Base-by-base conservation (phyloP, 2,888 invertebrate species). In the Hyposoter didymator region DNA sequence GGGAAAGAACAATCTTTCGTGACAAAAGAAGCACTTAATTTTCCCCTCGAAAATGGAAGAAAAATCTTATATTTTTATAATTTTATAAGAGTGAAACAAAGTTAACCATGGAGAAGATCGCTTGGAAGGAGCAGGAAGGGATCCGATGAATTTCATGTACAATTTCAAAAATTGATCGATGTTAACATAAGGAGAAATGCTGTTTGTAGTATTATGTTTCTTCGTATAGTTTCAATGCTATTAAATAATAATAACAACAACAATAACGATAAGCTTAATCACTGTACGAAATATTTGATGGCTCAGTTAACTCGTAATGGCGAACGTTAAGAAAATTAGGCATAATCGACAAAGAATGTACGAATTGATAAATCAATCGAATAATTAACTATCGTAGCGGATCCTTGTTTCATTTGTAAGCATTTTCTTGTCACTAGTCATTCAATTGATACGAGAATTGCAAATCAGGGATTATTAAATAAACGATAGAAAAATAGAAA, bases 31-130 rank as follows among this genome's bases (percentile, higher is more conserved):
- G 43, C 75, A 83, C 52, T 66, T 66, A 78, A 80, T 87, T 87
- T 85, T 85, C 85, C 81, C 70, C 85, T 84, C 85, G 83, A 86
- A 84, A 69, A 67, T 45, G 10, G 14, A 47, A 45, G 62, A 32
- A 32, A 64, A 80, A 82, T 73, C 73, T 55, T 87, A 81, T 88
- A 87, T 88, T 88, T 88, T 88, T 81, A 88, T 88, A 88, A 86
- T 88, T 88, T 87, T 88, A 87, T 87, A 88, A 76, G 78, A 81
- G 78, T 78, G 76, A 79, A 84, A 69, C 49, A 67, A 73, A 62
- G 39, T 39, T 19, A 35, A 72, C 22, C 32, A 17, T 82, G 28
- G 47, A 32, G 35, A 35, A 69, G 28, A 49, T 73, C 28, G 69
- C 39, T 47, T 14, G 43, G 67, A 12, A 67, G 66, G 32, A 43